Conservation (phyloP, 1,140 invertebrate genomes). For the Copidosoma floridanum region DNA sequence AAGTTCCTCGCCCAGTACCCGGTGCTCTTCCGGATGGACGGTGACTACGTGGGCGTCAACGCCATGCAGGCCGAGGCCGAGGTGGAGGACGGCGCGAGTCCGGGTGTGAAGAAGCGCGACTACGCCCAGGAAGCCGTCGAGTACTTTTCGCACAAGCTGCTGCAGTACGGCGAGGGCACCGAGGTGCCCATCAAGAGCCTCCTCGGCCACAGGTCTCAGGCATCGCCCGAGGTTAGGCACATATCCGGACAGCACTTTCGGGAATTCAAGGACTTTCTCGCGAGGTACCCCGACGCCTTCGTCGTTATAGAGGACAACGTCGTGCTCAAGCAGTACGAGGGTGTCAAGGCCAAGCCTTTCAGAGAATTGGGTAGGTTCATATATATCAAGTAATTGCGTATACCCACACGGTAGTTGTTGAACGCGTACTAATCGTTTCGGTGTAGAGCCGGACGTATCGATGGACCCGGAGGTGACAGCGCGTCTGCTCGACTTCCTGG, state of each 20-base stretch:
- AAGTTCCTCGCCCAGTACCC: conserved; percentile 91
- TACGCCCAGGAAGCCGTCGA: conserved; percentile 91
- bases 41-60: conserved; percentile 88
- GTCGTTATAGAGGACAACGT: conserved; percentile 86
- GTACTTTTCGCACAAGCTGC: conserved; percentile 89
- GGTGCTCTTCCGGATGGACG: conserved; percentile 85
- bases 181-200: conserved; percentile 92
- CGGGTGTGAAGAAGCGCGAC: conserved; percentile 78
- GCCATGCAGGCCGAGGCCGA: conserved; percentile 64
- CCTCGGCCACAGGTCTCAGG: conserved; percentile 88
- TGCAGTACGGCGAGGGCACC: conserved; percentile 84
- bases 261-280: conserved; percentile 89
- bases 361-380: conserved; percentile 43
- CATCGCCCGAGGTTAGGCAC: conserved; percentile 91
- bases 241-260: conserved; percentile 92
- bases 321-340: conserved; percentile 66
- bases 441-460: conserved; percentile 66
- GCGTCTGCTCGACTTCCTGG: conserved; percentile 75
- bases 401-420: no score
- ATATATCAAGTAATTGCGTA: no score
- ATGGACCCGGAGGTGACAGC: conserved; percentile 78
- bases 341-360: conserved; percentile 54
- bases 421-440: not conserved
- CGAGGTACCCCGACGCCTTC: conserved; percentile 83
- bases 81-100: conserved; percentile 53